These are phyloP conservation scores for Eurytoma californica DNA, from an alignment of 2,888 invertebrate genomes.

Conservation along the genomic window DNA sequence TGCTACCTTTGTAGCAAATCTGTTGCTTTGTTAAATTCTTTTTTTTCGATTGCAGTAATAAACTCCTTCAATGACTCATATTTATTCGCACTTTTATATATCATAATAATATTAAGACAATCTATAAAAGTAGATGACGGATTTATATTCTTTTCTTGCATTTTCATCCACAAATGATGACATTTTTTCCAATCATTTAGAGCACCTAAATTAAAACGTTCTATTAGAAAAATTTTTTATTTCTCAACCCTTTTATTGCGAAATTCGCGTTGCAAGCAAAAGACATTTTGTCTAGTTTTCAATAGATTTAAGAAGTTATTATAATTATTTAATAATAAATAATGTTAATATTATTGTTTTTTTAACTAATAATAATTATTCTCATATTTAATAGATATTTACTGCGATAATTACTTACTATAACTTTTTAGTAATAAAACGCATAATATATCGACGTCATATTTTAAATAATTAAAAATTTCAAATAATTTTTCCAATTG, in stretches of 20 bases:
- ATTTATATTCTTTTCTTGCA: constrained; percentile 14
- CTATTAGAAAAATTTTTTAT: background rate
- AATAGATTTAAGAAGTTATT: background rate
- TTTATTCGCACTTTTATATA: background rate
- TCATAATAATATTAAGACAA: constrained; percentile 16
- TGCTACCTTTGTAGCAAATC: constrained; percentile 2
- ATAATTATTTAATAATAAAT: background rate
- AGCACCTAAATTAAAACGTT: constrained; percentile 7
- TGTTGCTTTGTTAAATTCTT: background rate
- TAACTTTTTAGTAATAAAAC: constrained; percentile 36
- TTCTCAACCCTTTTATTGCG: too few species aligned
- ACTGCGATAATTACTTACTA: constrained; percentile 7
- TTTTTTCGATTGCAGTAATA: background rate
- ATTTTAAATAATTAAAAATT: constrained; percentile 20
- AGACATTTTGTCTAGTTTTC: background rate
- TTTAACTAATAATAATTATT: background rate
- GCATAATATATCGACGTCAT: constrained; percentile 21
- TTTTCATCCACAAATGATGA: constrained; percentile 32
- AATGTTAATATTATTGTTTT: background rate
- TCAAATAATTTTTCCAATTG: constrained; percentile 33
- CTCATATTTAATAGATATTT: background rate
- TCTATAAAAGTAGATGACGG: constrained; percentile 4
- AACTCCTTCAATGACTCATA: constrained; percentile 11
- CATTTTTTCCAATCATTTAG: constrained; percentile 23
- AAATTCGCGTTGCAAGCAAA: background rate